phyloP scores from a whole-genome alignment of 2,113 vertebrate genomes.

The Heliornis fulica region DNA sequence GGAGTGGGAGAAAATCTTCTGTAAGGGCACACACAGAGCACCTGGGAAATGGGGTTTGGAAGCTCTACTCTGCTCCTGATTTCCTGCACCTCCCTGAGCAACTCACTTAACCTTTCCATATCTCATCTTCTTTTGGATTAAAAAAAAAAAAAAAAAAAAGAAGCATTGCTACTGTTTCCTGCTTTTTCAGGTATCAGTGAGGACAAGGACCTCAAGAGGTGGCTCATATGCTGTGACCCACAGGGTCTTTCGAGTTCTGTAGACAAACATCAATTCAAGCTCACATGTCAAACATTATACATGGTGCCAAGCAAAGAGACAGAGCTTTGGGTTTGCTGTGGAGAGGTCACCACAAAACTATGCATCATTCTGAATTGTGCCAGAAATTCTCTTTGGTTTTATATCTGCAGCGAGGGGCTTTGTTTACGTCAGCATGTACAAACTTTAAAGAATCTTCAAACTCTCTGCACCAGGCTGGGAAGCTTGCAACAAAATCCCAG shows the following conservation, averaged over 20 bases:
- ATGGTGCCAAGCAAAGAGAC: background rate
- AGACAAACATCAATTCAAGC: background rate
- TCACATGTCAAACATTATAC: background rate
- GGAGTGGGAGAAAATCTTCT: background rate
- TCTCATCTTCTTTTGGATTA: background rate
- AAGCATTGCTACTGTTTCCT: background rate
- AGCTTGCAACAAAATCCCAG: background rate
- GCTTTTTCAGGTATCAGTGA: background rate
- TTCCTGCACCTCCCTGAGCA: background rate
- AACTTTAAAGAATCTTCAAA: background rate
- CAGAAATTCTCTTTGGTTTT: constrained; percentile 32
- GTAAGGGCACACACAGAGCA: background rate
- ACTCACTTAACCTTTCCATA: background rate
- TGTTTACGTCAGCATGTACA: background rate
- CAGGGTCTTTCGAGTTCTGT: background rate
- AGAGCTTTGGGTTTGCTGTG: background rate
- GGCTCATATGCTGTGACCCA: background rate
- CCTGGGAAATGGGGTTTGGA: background rate
- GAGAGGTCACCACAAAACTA: constrained; percentile 30
- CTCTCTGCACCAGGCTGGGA: background rate
- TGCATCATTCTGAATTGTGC: background rate
- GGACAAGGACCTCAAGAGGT: background rate
- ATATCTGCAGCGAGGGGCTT: background rate
- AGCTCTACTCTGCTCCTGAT: background rate
- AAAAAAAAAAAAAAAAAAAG: background rate